Evolutionary conservation across 2,888 invertebrate species (phyloP), one percentile per base, ranked within the genome.

Genomic region (Anodontia alba): DNA sequence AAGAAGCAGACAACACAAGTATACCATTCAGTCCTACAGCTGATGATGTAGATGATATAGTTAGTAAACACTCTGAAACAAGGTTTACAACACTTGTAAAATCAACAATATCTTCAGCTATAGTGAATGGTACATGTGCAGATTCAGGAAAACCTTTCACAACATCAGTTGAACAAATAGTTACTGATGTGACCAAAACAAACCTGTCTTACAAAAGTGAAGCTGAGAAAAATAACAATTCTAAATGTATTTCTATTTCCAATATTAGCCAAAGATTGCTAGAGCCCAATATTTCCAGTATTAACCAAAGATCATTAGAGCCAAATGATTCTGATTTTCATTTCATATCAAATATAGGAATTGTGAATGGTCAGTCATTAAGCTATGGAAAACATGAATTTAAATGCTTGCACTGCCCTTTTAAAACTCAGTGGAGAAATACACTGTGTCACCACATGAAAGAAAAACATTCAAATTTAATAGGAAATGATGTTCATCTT

Each of bases 371-470:
- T 38, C 73, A 78, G 42, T 72, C 76, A 17, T 57, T 73, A 49
- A 31, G 54, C 46, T 90, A 90, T 73, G 89, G 90, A 10, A 89
- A 89, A 67, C 85, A 89, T 66, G 83, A 85, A 10, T 91, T 92
- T 75, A 87, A 88, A 74, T 93, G 93, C 76, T 73, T 93, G 17
- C 91, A 92, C 73, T 93, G 93, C 78, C 81, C 81, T 10, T 90
- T 86, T 70, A 87, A 88, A 42, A 88, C 89, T 0, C 78, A 84
- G 23, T 91, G 90, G 88, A 90, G 90, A 73, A 84, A 82, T 17
- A 87, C 86, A 10, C 73, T 93, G 20, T 86, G 87, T 29, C 85
- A 86, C 3, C 93, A 93, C 74, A 92, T 93, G 92, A 84, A 87
- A 42, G 86, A 88, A 8, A 80, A 81, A 12, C 93, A 93, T 75